Conservation (phyloP, 2,113 vertebrate genomes). For the Trochalopteron elliotii region DNA sequence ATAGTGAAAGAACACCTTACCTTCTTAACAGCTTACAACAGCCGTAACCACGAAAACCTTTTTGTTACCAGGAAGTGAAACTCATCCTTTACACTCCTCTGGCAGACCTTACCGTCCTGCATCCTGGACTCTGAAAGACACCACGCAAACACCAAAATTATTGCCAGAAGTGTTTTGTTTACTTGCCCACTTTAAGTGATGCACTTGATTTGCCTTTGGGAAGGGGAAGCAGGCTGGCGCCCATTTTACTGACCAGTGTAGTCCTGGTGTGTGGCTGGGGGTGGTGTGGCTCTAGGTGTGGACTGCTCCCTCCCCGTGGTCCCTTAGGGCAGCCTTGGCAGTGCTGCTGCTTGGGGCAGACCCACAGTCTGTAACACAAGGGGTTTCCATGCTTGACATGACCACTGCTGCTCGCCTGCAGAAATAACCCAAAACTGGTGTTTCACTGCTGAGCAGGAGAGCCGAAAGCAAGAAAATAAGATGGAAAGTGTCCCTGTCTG, state of each 20-base stretch:
- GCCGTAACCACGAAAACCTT: neutral
- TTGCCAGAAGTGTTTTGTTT: neutral
- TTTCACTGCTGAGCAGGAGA: neutral
- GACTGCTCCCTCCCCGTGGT: fast-evolving
- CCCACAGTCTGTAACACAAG: neutral
- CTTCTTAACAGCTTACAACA: neutral
- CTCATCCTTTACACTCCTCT: neutral
- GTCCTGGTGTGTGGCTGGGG: neutral
- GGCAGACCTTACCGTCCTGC: neutral
- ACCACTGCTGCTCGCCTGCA: neutral
- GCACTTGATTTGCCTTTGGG: neutral
- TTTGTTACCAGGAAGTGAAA: neutral
- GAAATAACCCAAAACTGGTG: neutral
- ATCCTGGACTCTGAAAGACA: neutral
- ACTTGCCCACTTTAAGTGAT: neutral
- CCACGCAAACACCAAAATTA: neutral
- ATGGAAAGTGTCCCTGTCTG: neutral
- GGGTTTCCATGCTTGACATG: neutral
- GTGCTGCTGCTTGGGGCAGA: neutral
- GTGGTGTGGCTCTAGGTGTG: neutral
- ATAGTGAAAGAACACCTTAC: neutral
- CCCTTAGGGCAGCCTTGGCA: neutral
- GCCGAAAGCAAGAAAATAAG: neutral
- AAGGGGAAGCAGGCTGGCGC: neutral
- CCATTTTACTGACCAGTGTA: neutral